Percentiles rank a stretch among this genome's conserved stretches.
Evolutionary conservation across 2,888 invertebrate genomes (phyloP).

Genomic region (Oligia fasciuncula): DNA sequence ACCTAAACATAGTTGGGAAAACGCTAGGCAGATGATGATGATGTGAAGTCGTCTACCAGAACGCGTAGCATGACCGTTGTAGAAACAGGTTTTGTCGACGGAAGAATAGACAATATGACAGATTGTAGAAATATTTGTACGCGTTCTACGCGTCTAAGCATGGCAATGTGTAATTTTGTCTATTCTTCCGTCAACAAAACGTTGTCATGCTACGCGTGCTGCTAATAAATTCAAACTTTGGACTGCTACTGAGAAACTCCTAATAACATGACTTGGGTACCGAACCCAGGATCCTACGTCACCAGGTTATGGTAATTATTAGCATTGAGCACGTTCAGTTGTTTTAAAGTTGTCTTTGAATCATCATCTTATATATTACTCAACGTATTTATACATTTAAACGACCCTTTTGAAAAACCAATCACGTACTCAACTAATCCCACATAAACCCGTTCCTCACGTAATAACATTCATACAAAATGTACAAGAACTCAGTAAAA

Average conservation of each 20-base stretch:
- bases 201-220: too few relatives aligned
- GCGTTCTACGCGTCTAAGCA: too few relatives aligned
- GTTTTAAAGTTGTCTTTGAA: neutral
- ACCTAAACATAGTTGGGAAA: too few relatives aligned
- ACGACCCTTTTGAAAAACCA: neutral
- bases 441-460: neutral
- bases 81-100: too few relatives aligned
- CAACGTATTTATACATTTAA: neutral
- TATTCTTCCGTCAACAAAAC: too few relatives aligned
- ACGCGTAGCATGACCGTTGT: too few relatives aligned
- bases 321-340: too few relatives aligned
- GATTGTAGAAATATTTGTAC: too few relatives aligned
- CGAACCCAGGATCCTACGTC: neutral
- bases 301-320: neutral
- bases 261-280: neutral
- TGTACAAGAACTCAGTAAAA: constrained; percentile 32
- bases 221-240: neutral
- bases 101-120: too few relatives aligned
- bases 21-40: too few relatives aligned
- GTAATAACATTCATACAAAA: constrained; percentile 42
- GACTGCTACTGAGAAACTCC: neutral
- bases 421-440: constrained; percentile 12
- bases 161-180: too few relatives aligned
- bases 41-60: too few relatives aligned
- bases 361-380: neutral